Base-by-base conservation (phyloP, 2,888 invertebrate species). In the Rambutsinella grinnellia region DNA sequence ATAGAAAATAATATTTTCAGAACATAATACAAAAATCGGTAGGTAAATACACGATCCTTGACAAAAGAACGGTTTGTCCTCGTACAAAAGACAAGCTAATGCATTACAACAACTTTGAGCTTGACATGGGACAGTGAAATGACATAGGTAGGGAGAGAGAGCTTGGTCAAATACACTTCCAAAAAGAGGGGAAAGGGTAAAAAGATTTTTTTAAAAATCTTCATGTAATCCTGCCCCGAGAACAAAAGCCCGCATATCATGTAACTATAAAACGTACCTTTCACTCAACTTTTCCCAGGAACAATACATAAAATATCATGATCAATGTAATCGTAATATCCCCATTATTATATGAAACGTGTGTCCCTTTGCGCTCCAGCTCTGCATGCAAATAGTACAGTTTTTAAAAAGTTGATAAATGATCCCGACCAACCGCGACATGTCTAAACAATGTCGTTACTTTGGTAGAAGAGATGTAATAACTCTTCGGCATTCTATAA, bases 371-470 rank as follows among this genome's bases (percentile, higher is more conserved):
- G n/a, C n/a, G n/a, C n/a, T 49, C 66, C 61, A 67, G 74, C 67
- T 67, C 74, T 67, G 56, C 74, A 74, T 74, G 74, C 67, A 67
- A 74, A 74, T 67, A 74, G 61, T 74, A 67, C 65, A 67, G 74
- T 67, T 74, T 74, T 74, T 67, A n/a, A n/a, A 66, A 74, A 74
- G 67, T 67, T 67, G 74, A 74, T 74, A 74, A 74, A 74, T 74
- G 67, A 74, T 74, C 74, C 23, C 60, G 70, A 79, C 60, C 79
- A 75, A 79, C 79, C 79, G 71, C 79, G 75, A 70, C 75, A 76
- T 79, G 79, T 79, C 79, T 79, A 79, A 79, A 79, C 79, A 79
- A 63, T 70, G 66, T 75, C 75, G 68, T 53, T 75, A n/a, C n/a
- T n/a, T n/a, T n/a, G n/a, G n/a, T n/a, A 61, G 60, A 68, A 62